Evolutionary conservation across 64 coral and sea anemone species (phyloP).

Genomic region (Montipora cactus): DNA sequence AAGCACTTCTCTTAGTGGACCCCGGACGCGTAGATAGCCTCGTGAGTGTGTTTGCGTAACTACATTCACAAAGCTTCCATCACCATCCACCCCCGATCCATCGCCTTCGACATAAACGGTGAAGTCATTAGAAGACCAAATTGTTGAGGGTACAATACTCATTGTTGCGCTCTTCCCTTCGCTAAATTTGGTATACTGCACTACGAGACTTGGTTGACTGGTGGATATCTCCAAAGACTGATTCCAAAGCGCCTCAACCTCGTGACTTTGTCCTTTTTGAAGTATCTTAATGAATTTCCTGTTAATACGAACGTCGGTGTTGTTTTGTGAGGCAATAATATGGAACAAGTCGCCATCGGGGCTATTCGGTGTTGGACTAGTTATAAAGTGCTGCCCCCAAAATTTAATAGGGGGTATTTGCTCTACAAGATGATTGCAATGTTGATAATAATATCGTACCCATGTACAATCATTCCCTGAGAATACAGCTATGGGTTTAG

Average conservation of each 20-base stretch:
- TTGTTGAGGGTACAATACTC: constrained; percentile 67
- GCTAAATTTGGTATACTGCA: constrained; percentile 71
- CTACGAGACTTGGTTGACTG: constrained; percentile 63
- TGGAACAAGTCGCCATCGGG: constrained; percentile 61
- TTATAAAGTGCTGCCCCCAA: constrained; percentile 78
- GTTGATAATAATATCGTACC: constrained; percentile 4
- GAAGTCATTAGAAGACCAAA: constrained; percentile 68
- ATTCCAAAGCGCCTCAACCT: constrained; percentile 3
- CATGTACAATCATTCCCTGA: constrained; percentile 85
- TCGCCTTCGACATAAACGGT: constrained; percentile 30
- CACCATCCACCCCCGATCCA: not conserved
- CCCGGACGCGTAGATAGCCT: not conserved
- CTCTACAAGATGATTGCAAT: constrained; percentile 82
- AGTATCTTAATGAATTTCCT: not conserved
- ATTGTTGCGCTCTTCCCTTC: constrained; percentile 39
- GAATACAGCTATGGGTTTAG: constrained; percentile 82
- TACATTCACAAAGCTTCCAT: constrained; percentile 24
- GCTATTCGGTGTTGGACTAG: constrained; percentile 52
- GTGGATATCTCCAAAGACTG: constrained; percentile 34
- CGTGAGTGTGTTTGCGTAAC: constrained; percentile 13
- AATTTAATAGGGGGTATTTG: constrained; percentile 67
- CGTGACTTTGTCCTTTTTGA: constrained; percentile 42
- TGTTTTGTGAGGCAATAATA: constrained; percentile 59
- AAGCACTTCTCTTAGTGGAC: not conserved
- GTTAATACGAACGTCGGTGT: constrained; percentile 54